Conservation (phyloP, 1,140 invertebrate species). For the Diorhabda carinulata region DNA sequence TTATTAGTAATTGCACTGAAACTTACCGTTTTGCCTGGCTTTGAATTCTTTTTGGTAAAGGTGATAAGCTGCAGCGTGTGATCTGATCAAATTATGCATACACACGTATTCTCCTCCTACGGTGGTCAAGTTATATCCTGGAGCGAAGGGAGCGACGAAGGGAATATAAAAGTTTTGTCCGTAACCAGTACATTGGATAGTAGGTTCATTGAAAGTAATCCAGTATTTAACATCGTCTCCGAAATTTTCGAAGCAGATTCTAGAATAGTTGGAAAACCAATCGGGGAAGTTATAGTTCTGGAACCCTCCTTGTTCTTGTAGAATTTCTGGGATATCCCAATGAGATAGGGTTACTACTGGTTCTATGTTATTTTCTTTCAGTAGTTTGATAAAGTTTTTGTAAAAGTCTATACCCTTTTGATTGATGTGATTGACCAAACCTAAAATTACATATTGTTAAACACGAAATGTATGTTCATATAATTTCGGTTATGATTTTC, state of each 20-base stretch:
- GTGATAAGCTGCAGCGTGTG: constrained; percentile 33
- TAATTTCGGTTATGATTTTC: no score
- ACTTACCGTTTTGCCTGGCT: constrained; percentile 27
- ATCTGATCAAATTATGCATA: constrained; percentile 30
- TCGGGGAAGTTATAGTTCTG: constrained; percentile 35
- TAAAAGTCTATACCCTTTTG: constrained; percentile 59
- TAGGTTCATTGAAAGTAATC: constrained; percentile 53
- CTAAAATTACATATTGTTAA: constrained; percentile 20
- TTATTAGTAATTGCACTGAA: no score
- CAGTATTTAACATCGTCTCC: constrained; percentile 47
- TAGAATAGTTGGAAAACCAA: constrained; percentile 40
- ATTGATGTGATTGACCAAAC: constrained; percentile 51
- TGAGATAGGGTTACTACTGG: constrained; percentile 68
- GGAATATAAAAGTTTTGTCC: constrained; percentile 30
- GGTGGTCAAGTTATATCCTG: constrained; percentile 38
- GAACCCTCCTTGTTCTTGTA: constrained; percentile 53
- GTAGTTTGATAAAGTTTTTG: constrained; percentile 53
- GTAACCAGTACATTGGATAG: constrained; percentile 37
- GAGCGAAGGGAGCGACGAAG: constrained; percentile 31
- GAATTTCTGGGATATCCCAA: constrained; percentile 63
- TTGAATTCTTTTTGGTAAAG: constrained; percentile 34
- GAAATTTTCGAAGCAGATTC: constrained; percentile 23
- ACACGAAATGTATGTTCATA: no score
- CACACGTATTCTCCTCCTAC: constrained; percentile 36
- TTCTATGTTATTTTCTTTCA: constrained; percentile 52